These are phyloP conservation scores for Arctocebus calabarensis DNA, from an alignment of 2,797 vertebrate species.

Conservation along the genomic window DNA sequence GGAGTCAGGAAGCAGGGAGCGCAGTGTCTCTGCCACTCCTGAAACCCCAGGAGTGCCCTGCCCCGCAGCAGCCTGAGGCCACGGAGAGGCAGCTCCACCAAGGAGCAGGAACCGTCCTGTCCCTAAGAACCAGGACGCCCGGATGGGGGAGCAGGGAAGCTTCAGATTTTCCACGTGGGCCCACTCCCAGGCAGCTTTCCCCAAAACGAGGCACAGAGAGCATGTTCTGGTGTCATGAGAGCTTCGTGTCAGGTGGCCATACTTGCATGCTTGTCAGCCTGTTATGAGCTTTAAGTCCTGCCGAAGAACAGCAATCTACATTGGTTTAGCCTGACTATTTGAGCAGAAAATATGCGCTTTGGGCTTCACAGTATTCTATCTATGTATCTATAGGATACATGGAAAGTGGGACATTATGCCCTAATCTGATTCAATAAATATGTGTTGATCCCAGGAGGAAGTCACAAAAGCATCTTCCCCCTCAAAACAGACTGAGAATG, in stretches of 20 bases:
- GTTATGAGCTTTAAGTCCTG: neutral
- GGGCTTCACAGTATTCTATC: neutral
- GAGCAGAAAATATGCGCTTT: neutral
- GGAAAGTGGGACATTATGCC: neutral
- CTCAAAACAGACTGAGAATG: neutral
- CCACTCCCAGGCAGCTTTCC: neutral
- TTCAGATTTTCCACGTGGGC: neutral
- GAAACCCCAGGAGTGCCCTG: neutral
- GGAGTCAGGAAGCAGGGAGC: neutral
- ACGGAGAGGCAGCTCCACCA: neutral
- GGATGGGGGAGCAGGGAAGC: neutral
- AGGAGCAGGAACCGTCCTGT: neutral
- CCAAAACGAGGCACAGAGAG: neutral
- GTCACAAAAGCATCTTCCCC: neutral
- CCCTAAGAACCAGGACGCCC: neutral
- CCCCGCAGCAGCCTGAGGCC: neutral
- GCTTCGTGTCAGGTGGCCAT: neutral
- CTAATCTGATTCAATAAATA: neutral
- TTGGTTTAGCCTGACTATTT: neutral
- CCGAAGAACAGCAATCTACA: neutral
- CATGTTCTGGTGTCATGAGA: rapidly evolving
- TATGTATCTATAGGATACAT: neutral
- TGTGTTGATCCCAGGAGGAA: neutral
- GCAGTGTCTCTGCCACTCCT: neutral
- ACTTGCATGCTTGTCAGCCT: neutral